Percentiles rank a stretch among this genome's conserved stretches.
phyloP scores from a whole-genome alignment of 2,113 vertebrate genomes.

The Chaetodon trifascialis region DNA sequence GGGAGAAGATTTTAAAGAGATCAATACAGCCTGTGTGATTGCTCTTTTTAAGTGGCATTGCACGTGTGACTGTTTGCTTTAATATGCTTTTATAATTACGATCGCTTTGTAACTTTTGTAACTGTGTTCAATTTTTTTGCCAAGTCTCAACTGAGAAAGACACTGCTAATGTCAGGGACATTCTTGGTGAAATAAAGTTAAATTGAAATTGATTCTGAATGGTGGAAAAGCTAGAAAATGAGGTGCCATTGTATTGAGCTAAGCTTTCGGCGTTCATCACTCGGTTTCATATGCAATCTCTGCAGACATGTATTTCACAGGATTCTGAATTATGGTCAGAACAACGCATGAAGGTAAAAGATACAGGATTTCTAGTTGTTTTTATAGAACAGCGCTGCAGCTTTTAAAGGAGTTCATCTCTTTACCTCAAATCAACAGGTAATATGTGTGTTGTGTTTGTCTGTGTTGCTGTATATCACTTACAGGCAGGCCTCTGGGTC shows the following conservation, averaged over 20 bases:
- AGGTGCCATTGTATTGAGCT: neutral
- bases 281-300: neutral
- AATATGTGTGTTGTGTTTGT: slow-evolving; percentile 5
- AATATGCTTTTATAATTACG: slow-evolving; percentile 20
- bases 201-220: slow-evolving; percentile 23
- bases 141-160: neutral
- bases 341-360: neutral
- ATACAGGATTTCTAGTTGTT: neutral
- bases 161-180: neutral
- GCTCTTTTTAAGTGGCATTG: slow-evolving; percentile 1
- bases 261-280: neutral
- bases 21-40: slow-evolving; percentile 40
- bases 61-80: slow-evolving; percentile 23
- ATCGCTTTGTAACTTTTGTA: slow-evolving; percentile 14
- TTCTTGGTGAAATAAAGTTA: slow-evolving; percentile 21
- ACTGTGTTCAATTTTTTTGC: neutral
- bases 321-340: neutral
- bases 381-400: neutral
- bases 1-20: slow-evolving; percentile 27
- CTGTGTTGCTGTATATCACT: slow-evolving; percentile 50
- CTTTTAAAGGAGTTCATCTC: neutral
- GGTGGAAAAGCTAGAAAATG: slow-evolving; percentile 6
- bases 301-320: neutral
- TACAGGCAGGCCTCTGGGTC: slow-evolving; percentile 80
- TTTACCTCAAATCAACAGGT: neutral